Conservation (phyloP, 2,113 vertebrate genomes). For the Eonycteris spelaea region DNA sequence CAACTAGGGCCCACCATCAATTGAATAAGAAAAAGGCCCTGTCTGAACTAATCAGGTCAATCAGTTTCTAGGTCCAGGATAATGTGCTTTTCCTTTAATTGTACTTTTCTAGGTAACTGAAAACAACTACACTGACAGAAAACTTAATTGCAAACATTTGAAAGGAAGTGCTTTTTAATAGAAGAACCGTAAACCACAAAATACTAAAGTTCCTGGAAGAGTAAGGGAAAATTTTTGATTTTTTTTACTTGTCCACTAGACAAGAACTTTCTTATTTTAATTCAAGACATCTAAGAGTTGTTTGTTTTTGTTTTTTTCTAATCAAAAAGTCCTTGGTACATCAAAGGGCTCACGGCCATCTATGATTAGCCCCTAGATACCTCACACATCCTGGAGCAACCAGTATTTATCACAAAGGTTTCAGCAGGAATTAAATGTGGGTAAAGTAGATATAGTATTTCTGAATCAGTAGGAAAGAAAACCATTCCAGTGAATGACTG, state of each 20-base stretch:
- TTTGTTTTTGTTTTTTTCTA: neutral
- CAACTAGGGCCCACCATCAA: neutral
- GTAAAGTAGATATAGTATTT: neutral
- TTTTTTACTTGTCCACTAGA: neutral
- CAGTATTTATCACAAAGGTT: neutral
- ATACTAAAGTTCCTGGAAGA: neutral
- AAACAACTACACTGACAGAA: constrained; percentile 5
- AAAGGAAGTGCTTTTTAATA: neutral
- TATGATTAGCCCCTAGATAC: neutral
- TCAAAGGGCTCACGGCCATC: neutral
- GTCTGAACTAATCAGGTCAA: neutral
- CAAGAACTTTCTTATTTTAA: neutral
- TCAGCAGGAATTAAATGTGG: neutral
- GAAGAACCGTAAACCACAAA: constrained; percentile 5
- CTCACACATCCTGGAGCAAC: neutral
- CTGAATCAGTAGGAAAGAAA: neutral
- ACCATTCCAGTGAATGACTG: neutral
- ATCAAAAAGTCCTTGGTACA: neutral
- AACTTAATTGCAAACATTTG: neutral
- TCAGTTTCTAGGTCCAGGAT: neutral
- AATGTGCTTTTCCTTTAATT: neutral
- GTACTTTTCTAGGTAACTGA: constrained; percentile 4
- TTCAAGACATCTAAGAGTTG: neutral
- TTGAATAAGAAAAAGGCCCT: neutral
- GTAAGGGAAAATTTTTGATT: neutral